Percentiles rank a stretch among this genome's conserved stretches.
phyloP scores from a whole-genome alignment of 2,888 invertebrate species.

The Chalcosyrphus nemorum region DNA sequence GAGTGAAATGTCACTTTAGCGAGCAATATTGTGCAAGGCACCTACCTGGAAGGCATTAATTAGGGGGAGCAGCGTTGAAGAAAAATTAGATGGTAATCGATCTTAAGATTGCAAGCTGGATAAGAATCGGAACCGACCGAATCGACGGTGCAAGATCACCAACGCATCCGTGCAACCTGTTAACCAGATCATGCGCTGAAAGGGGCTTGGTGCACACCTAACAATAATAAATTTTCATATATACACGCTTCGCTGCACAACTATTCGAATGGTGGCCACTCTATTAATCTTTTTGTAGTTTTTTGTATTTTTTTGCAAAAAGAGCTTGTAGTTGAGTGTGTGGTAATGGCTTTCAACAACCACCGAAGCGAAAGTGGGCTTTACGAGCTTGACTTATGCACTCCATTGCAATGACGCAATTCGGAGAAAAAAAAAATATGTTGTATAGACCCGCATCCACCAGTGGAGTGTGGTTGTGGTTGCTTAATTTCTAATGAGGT shows the following conservation, averaged over 20 bases:
- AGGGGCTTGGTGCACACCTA: slow-evolving; percentile 56
- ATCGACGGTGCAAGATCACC: slow-evolving; percentile 19
- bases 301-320: slow-evolving; percentile 37
- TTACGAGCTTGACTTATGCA: slow-evolving; percentile 59
- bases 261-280: slow-evolving; percentile 59
- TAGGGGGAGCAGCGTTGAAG: slow-evolving; percentile 22
- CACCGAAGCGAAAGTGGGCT: slow-evolving; percentile 67
- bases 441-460: slow-evolving; percentile 2
- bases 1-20: slow-evolving; percentile 68
- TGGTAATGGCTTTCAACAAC: slow-evolving; percentile 56
- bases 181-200: slow-evolving; percentile 57
- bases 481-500: slow-evolving; percentile 67
- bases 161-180: slow-evolving; percentile 60
- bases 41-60: slow-evolving; percentile 34
- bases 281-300: slow-evolving; percentile 48
- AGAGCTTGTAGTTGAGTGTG: slow-evolving; percentile 52
- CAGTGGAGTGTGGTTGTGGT: slow-evolving; percentile 5
- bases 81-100: slow-evolving; percentile 55
- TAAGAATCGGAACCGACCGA: slow-evolving; percentile 39
- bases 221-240: slow-evolving; percentile 53
- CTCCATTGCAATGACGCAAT: slow-evolving; percentile 54
- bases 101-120: slow-evolving; percentile 51
- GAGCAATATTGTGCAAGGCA: slow-evolving; percentile 50
- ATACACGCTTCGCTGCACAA: slow-evolving; percentile 56
- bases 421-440: neutral